Conservation (phyloP, 2,888 invertebrate genomes). For the Lycia hirtaria region DNA sequence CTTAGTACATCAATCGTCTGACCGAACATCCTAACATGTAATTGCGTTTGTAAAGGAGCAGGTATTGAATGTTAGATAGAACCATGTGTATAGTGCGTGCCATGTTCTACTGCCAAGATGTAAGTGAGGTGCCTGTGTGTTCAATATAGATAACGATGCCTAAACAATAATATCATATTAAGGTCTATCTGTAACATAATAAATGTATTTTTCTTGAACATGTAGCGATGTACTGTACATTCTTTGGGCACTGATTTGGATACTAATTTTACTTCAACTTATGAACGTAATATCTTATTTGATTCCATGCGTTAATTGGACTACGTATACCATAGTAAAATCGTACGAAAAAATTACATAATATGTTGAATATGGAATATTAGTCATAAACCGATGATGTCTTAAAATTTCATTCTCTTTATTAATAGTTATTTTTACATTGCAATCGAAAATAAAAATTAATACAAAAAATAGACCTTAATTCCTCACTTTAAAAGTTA, state of each 20-base stretch:
- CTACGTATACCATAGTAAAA: too few relatives aligned
- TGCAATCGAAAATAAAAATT: too few relatives aligned
- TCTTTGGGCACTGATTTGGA: conserved; percentile 33
- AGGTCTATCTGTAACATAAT: conserved; percentile 27
- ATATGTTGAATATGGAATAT: too few relatives aligned
- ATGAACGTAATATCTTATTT: conserved; percentile 26
- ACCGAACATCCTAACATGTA: too few relatives aligned
- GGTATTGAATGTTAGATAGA: conserved; percentile 49
- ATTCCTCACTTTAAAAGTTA: too few relatives aligned
- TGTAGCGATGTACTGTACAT: conserved; percentile 21
- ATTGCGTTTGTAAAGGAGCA: conserved; percentile 25
- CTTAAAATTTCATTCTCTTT: too few relatives aligned
- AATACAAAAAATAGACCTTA: too few relatives aligned
- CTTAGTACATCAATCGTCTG: too few relatives aligned
- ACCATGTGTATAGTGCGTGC: conserved; percentile 62
- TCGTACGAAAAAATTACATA: too few relatives aligned
- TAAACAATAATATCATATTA: conserved; percentile 56
- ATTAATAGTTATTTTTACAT: too few relatives aligned
- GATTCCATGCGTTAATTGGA: too few relatives aligned
- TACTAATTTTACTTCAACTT: conserved; percentile 29
- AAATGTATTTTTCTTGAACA: conserved; percentile 33
- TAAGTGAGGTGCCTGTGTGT: conserved; percentile 81
- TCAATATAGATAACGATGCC: conserved; percentile 65
- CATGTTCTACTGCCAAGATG: conserved; percentile 76
- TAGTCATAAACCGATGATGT: too few relatives aligned